Evolutionary conservation across 2,888 invertebrate genomes (phyloP).

Genomic region (Philereme transversata): DNA sequence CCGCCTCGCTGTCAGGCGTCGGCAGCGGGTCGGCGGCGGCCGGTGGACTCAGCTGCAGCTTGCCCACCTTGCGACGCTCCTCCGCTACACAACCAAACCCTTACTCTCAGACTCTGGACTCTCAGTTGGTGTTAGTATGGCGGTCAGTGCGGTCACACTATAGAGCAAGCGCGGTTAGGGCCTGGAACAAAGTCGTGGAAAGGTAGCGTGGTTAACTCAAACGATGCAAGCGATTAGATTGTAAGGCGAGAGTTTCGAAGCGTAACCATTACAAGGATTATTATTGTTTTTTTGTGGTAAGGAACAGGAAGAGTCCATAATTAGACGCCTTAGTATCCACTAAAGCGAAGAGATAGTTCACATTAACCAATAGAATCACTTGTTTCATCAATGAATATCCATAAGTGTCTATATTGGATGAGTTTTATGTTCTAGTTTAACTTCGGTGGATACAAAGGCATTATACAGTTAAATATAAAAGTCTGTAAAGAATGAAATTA

Average conservation of each 20-base stretch:
- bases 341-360: constrained; percentile 9
- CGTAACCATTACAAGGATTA: constrained; percentile 75
- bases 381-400: no score
- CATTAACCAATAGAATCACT: constrained; percentile 1
- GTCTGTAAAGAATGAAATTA: constrained; percentile 19
- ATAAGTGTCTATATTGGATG: background rate
- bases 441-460: no score
- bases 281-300: constrained; percentile 48
- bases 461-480: constrained; percentile 2
- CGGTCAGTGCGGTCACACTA: constrained; percentile 84
- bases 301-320: constrained; percentile 16
- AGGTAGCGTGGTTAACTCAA: constrained; percentile 79
- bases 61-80: constrained; percentile 77
- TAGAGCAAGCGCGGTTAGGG: constrained; percentile 84
- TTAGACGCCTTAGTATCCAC: constrained; percentile 4
- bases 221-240: constrained; percentile 77
- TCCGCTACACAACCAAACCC: constrained; percentile 82
- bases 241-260: constrained; percentile 59
- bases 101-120: constrained; percentile 56
- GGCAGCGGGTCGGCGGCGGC: constrained; percentile 68
- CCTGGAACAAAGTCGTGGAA: constrained; percentile 84
- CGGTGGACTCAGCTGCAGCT: constrained; percentile 72
- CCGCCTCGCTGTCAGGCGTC: constrained; percentile 79
- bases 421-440: background rate
- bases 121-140: constrained; percentile 76